phyloP scores from a whole-genome alignment of 2,888 invertebrate genomes.

The Cyclophora punctaria region DNA sequence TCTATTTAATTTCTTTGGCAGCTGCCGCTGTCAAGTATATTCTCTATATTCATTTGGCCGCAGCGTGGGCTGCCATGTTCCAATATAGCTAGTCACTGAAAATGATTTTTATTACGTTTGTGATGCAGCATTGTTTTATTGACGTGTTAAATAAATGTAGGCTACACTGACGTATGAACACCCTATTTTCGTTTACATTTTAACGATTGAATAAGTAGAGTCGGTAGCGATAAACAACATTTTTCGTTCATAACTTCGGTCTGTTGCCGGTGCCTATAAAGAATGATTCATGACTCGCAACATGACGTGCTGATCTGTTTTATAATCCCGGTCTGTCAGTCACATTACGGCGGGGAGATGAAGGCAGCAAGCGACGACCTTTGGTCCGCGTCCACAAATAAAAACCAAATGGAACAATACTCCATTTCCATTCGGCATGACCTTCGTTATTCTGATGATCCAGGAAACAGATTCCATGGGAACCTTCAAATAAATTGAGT shows the following conservation, averaged over 20 bases:
- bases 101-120: constrained; percentile 59
- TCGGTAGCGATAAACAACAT: constrained; percentile 22
- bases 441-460: too few species aligned
- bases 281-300: constrained; percentile 17
- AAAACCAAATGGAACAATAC: too few species aligned
- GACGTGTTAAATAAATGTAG: constrained; percentile 43
- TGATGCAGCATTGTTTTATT: constrained; percentile 65
- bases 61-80: constrained; percentile 53
- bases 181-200: constrained; percentile 27
- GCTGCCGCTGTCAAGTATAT: constrained; percentile 46
- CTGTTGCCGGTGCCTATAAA: constrained; percentile 7
- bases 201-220: constrained; percentile 17
- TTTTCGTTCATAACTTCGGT: constrained; percentile 14
- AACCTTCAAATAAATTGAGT: too few species aligned
- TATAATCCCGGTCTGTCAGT: constrained; percentile 9
- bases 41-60: constrained; percentile 53
- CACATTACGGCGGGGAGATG: too few species aligned
- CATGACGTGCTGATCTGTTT: constrained; percentile 12
- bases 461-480: too few species aligned
- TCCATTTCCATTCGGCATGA: too few species aligned
- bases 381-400: too few species aligned
- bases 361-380: too few species aligned
- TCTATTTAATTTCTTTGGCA: constrained; percentile 72
- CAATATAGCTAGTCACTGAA: constrained; percentile 59
- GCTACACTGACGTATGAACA: constrained; percentile 33